Base-by-base conservation (phyloP, 1,140 invertebrate genomes). In the Harpegnathos saltator region DNA sequence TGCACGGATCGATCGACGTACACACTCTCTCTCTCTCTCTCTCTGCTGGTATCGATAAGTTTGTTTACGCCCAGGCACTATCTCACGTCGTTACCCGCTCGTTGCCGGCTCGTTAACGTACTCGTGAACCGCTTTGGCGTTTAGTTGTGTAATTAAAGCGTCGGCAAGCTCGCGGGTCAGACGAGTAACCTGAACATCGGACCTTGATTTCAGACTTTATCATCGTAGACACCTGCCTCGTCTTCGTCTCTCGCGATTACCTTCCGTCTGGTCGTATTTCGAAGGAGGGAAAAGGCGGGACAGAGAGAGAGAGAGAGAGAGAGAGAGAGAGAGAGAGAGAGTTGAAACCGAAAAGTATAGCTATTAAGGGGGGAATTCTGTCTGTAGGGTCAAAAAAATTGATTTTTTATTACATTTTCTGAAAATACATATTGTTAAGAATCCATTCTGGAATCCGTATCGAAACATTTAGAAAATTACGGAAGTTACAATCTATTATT, bases 71-170 rank as follows among this genome's bases (percentile, higher is more conserved):
- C 50, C 61, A 62, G 85, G 77, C 71, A 78, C 85, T 73, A 88
- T 88, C 86, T 82, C 59, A 83, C 61, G 80, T 88, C 85, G 86
- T 86, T 88, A 83, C 52, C 85, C 86, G 63, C 75, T 85, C 85
- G 86, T 88, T 88, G 75, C 62, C 58, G 52, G 85, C 86, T 86
- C 86, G 86, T 88, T 86, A 88, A 86, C 86, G 75, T 78, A 82
- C n/a, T n/a, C 66, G 52, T 69, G 59, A 81, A 63, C 24, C 77
- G 50, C 75, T 84, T 82, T 81, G 75, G 61, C 50, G 63, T 81
- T 85, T 85, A 75, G 84, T 88, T 88, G 71, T 68, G 81, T 85
- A 85, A 88, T 88, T 88, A 88, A 80, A 85, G 77, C 62, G 74
- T 50, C 54, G 44, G 50, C 74, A 56, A 66, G 54, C 48, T 59